Conservation (phyloP, 2,113 vertebrate species). For the Rattus rattus region DNA sequence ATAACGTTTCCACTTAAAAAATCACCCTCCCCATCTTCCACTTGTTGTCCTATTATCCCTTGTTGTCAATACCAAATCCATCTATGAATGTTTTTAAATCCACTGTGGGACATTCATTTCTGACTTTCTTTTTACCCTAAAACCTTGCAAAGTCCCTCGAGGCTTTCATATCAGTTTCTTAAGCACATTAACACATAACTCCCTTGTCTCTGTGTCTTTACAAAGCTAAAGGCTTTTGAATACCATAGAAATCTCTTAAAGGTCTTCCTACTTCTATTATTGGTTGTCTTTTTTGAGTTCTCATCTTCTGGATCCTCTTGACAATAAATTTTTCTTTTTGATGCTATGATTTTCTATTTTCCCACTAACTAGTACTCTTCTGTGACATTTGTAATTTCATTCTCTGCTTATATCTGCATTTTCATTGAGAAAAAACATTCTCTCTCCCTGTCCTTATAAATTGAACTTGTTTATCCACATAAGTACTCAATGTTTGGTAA, state of each 20-base stretch:
- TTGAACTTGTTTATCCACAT: neutral
- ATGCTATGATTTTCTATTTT: neutral
- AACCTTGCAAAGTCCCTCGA: neutral
- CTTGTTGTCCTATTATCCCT: accelerated
- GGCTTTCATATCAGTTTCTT: neutral
- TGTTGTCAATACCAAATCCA: neutral
- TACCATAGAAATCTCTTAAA: neutral
- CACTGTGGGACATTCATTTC: neutral
- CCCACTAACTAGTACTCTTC: neutral
- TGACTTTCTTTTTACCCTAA: neutral
- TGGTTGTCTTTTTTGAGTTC: neutral
- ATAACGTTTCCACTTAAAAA: neutral
- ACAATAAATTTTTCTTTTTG: neutral
- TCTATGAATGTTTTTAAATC: neutral
- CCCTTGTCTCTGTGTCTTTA: neutral
- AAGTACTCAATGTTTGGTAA: neutral
- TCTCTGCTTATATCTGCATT: neutral
- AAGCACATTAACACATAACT: neutral
- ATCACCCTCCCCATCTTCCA: neutral
- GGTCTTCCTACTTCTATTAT: neutral
- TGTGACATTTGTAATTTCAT: neutral
- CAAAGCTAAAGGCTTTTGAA: neutral
- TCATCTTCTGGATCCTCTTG: neutral
- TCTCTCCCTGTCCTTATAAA: neutral
- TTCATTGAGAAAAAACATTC: neutral